Conservation (phyloP, 2,113 vertebrate genomes). For the Chlorodrepanis virens region DNA sequence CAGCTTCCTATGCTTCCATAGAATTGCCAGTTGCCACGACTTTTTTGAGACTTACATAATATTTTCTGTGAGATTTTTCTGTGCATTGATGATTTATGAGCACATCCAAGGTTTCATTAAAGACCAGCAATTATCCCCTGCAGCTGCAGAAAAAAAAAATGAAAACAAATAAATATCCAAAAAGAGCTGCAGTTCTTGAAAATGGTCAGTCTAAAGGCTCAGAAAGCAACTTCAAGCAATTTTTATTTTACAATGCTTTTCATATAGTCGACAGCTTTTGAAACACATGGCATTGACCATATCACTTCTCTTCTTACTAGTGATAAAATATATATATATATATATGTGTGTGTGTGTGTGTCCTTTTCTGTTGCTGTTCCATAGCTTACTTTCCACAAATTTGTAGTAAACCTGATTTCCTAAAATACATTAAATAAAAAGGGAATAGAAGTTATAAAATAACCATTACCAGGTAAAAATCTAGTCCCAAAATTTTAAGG, state of each 20-base stretch:
- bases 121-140: neutral
- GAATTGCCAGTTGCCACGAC: neutral
- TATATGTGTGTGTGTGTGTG: too few species aligned
- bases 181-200: neutral
- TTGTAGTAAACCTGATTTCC: neutral
- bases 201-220: neutral
- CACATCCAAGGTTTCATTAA: neutral
- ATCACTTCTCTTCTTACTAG: neutral
- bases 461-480: neutral
- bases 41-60: neutral
- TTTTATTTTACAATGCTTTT: neutral
- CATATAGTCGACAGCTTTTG: neutral
- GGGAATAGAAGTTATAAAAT: neutral
- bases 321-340: neutral
- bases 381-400: neutral
- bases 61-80: neutral
- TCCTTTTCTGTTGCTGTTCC: neutral
- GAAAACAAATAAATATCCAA: neutral
- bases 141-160: neutral
- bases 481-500: neutral
- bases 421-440: neutral
- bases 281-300: neutral
- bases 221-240: neutral
- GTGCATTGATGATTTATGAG: neutral
- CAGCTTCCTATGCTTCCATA: neutral